These are phyloP conservation scores for Mamestra configurata DNA, from an alignment of 1,140 invertebrate species.

Conservation along the genomic window DNA sequence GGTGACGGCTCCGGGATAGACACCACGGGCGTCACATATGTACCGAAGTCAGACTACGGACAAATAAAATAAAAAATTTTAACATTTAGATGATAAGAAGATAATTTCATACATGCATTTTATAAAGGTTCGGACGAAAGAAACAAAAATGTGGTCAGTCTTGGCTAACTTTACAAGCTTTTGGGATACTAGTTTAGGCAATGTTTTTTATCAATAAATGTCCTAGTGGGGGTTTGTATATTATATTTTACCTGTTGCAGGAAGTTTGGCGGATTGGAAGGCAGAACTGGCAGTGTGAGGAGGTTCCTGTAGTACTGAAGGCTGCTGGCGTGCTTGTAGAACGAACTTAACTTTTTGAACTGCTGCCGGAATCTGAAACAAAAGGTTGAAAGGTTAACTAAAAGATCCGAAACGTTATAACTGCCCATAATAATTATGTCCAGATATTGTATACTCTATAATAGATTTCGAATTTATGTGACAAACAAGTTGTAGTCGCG, in stretches of 20 bases:
- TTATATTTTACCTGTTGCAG: conserved; percentile 91
- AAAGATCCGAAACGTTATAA: too few relatives aligned
- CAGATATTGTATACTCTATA: too few relatives aligned
- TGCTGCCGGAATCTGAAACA: conserved; percentile 90
- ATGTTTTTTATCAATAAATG: too few relatives aligned
- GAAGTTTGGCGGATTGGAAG: conserved; percentile 98
- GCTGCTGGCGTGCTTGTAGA: conserved; percentile 97
- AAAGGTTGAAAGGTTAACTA: neutral
- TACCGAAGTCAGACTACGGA: conserved; percentile 92
- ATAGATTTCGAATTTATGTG: too few relatives aligned
- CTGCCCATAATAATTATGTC: too few relatives aligned
- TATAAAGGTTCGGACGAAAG: neutral
- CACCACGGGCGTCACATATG: conserved; percentile 98
- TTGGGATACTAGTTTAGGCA: too few relatives aligned
- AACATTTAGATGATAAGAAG: neutral
- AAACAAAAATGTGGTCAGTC: too few relatives aligned
- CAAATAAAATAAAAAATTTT: neutral
- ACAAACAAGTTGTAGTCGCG: too few relatives aligned
- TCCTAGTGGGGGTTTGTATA: too few relatives aligned
- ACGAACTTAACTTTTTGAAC: conserved; percentile 96
- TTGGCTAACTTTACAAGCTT: too few relatives aligned
- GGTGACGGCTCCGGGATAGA: conserved; percentile 92
- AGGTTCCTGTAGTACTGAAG: conserved; percentile 99
- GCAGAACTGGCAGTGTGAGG: conserved; percentile 97
- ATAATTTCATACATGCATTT: neutral